These are phyloP conservation scores for Garrulus glandarius DNA, from an alignment of 2,797 vertebrate species.

Conservation along the genomic window DNA sequence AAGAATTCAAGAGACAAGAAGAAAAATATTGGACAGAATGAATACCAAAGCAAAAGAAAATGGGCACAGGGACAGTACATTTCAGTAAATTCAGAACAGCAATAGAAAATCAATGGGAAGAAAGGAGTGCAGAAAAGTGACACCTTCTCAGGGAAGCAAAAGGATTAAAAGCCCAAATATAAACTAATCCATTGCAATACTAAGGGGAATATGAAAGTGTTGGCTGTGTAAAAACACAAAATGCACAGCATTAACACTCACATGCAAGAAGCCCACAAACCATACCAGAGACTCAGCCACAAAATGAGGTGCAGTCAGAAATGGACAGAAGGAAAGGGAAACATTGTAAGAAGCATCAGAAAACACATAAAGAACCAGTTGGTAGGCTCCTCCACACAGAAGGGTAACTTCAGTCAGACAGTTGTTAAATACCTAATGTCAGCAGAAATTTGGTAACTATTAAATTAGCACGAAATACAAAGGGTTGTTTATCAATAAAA, in stretches of 20 bases:
- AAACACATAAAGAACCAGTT: not conserved
- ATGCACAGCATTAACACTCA: not conserved
- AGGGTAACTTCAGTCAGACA: not conserved
- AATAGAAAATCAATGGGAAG: not conserved
- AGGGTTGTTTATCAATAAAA: not conserved
- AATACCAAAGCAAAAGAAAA: not conserved
- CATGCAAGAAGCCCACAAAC: not conserved
- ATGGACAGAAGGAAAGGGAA: not conserved
- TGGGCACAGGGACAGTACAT: not conserved
- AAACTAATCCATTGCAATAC: not conserved
- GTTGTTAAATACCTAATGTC: not conserved
- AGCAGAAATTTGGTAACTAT: not conserved
- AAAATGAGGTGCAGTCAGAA: not conserved
- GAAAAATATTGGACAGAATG: not conserved
- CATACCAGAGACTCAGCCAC: not conserved
- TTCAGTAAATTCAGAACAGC: not conserved
- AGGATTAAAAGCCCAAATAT: not conserved
- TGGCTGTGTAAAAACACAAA: not conserved
- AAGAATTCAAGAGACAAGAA: not conserved
- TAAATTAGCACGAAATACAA: not conserved
- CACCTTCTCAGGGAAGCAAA: not conserved
- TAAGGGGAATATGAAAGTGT: not conserved
- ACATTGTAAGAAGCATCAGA: not conserved
- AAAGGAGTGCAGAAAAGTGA: not conserved
- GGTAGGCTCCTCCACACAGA: not conserved